Evolutionary conservation across 2,113 vertebrate genomes (phyloP), one percentile per base, ranked within the genome.

Genomic region (Acrocephalus arundinaceus): DNA sequence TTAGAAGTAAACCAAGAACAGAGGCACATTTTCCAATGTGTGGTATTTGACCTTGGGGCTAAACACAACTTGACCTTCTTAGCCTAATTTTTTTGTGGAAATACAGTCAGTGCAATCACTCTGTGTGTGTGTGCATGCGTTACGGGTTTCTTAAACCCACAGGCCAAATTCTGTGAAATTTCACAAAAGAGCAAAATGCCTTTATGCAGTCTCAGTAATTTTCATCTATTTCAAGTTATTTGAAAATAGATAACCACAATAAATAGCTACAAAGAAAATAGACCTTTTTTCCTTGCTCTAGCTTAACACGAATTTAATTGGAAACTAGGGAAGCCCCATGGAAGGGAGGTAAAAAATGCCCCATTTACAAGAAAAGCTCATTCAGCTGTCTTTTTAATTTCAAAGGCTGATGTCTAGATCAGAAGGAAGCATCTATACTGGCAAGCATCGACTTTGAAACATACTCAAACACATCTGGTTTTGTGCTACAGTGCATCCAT

Each of bases 51-150:
- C 62, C 48, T 83, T 3, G 0, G 43, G 41, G 48, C 73, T 91
- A 75, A 95, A 85, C 54, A 67, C 24, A 70, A 13, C 24, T 80
- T 90, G 78, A 86, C 63, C 48, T 90, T 83, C 45, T 80, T 88
- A 61, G 31, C 19, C 59, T 55, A 77, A 2, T 51, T 88, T 90
- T 93, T 85, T 66, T 54, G 14, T 48, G 37, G 59, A 83, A 84
- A 77, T 39, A 31, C 2, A 7, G 30, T 35, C 35, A 78, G 19
- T 65, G n/a, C 80, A 72, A 31, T 78, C 39, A 39, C 7, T 3
- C 6, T 16, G 21, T 58, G 33, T n/a, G 10, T 52, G 19, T 2
- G 4, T 52, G 4, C 39, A 21, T 33, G 6, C 6, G 15, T 33
- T 31, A 57, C 0, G 2, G 8, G 24, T 57, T 79, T 93, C 79